Evolutionary conservation across 2,113 vertebrate genomes (phyloP), one percentile per base, ranked within the genome.

Genomic region (Paradisaea rubra): DNA sequence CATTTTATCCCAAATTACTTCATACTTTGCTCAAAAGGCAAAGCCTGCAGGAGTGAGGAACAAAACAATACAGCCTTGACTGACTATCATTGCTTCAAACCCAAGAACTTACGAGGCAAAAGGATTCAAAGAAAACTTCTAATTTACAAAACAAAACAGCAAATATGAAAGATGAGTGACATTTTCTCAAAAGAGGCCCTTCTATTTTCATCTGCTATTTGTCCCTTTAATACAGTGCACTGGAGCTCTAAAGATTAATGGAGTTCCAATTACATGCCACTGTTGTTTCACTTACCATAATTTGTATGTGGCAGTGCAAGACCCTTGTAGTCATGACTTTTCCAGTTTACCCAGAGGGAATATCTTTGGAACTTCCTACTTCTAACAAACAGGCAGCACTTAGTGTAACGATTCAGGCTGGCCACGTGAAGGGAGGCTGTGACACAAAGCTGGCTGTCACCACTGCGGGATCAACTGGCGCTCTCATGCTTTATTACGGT

Each of bases 291-390:
- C 80, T 94, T 91, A 77, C 28, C 59, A 76, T 76, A 89, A 96
- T 91, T 89, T 96, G 82, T 73, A 90, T 50, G n/a, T 24, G 60
- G 91, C 89, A 85, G 52, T 33, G 16, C 28, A 54, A 95, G 49
- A 61, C 45, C 45, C 87, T 91, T 78, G 77, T 42, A 96, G 82
- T 72, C 79, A 78, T 66, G 74, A 81, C 93, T 94, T 74, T 71
- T 84, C 63, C 81, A 87, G 47, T 53, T 53, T 92, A 80, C 71
- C 89, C 76, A 81, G 92, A 93, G 85, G 93, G 68, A 96, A 33
- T 81, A 95, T 96, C 85, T 94, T 93, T 89, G 91, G 86, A 96
- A 94, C 85, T 94, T 95, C 74, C 87, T 77, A 71, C 72, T 86
- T 35, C 81, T 86, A 74, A 54, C 85, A 96, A 91, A 74, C 80